Conservation (phyloP, 2,113 vertebrate species). For the human (Homo sapiens) region DNA sequence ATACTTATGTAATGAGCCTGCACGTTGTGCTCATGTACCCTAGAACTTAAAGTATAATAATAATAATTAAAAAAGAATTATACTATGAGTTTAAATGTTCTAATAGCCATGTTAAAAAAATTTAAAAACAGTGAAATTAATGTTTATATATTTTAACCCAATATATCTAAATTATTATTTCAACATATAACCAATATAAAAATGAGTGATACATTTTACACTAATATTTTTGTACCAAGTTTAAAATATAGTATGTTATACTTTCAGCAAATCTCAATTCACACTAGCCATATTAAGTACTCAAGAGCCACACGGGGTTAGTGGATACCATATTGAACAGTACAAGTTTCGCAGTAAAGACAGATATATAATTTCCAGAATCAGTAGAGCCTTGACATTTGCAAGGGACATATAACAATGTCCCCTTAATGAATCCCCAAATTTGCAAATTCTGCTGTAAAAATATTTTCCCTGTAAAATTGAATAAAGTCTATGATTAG, state of each 20-base stretch:
- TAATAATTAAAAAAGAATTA: not conserved
- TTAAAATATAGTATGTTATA: not conserved
- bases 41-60: too few species aligned
- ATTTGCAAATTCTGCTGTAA: not conserved
- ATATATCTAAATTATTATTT: not conserved
- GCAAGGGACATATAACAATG: not conserved
- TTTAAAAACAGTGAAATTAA: not conserved
- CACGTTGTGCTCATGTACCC: too few species aligned
- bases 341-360: not conserved
- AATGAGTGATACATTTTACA: not conserved
- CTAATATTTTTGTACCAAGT: not conserved
- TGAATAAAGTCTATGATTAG: not conserved
- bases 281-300: not conserved
- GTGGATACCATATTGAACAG: not conserved
- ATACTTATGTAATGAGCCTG: too few species aligned
- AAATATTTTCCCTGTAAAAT: not conserved
- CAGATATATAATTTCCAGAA: not conserved
- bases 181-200: constrained; percentile 12
- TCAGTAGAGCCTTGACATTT: not conserved
- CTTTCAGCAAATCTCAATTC: not conserved
- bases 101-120: not conserved
- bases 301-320: not conserved
- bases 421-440: not conserved
- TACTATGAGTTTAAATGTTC: not conserved
- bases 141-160: not conserved